Percentiles rank a stretch among this genome's conserved stretches.
phyloP scores from a whole-genome alignment of 2,888 invertebrate species.

The Endomychus coccineus region DNA sequence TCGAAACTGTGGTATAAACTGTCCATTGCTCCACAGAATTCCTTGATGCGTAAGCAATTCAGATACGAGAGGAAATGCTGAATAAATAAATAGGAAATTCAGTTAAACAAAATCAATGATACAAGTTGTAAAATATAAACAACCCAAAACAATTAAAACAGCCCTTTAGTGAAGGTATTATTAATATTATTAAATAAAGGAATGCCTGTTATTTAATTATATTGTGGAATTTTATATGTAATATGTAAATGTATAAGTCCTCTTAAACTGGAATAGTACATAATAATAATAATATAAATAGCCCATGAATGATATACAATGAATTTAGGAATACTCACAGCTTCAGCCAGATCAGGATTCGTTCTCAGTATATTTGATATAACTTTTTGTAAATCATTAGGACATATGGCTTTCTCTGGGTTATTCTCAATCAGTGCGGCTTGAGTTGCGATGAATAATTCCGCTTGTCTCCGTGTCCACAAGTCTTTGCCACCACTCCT shows the following conservation, averaged over 20 bases:
- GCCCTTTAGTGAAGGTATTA: too few relatives aligned
- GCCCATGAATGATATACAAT: too few relatives aligned
- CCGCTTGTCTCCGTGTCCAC: conserved; percentile 85
- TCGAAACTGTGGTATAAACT: conserved; percentile 79
- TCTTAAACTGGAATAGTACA: too few relatives aligned
- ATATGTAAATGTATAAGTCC: too few relatives aligned
- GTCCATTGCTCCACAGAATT: conserved; percentile 76
- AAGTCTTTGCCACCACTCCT: conserved; percentile 52
- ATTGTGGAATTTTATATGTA: too few relatives aligned
- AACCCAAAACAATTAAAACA: too few relatives aligned
- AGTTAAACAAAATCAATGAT: too few relatives aligned
- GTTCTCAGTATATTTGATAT: conserved; percentile 65
- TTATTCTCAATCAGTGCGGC: conserved; percentile 74
- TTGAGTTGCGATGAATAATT: conserved; percentile 81
- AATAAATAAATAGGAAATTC: too few relatives aligned
- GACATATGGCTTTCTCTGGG: conserved; percentile 69
- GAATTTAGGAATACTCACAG: conserved; percentile 61
- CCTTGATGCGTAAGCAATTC: conserved; percentile 79
- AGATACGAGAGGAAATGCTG: conserved; percentile 87
- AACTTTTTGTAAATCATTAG: conserved; percentile 67
- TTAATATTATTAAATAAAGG: too few relatives aligned
- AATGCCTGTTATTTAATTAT: too few relatives aligned
- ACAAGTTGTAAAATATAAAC: too few relatives aligned
- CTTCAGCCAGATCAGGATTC: conserved; percentile 74
- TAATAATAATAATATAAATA: too few relatives aligned